Base-by-base conservation (phyloP, 2,888 invertebrate genomes). In the Drosophila picticornis region DNA sequence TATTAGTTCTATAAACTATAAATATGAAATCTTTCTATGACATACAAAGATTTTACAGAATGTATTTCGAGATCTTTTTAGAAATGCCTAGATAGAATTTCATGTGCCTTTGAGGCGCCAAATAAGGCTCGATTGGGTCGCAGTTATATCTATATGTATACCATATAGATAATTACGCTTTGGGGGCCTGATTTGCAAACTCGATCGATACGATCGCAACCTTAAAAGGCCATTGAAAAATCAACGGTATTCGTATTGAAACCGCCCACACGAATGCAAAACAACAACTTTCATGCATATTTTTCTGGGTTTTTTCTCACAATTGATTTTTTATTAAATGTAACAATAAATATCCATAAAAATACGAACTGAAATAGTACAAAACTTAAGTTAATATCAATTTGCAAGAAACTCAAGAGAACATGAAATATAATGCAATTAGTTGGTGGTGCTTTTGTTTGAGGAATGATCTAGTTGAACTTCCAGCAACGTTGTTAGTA, bases 261-360 rank as follows among this genome's bases (percentile, higher is more conserved):
- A 57, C 55, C 84, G 43, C 83, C 83, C 53, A 83, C 83, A 40
- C 61, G 27, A 29, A 48, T 27, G 36, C 62, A 48, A 29, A 51
- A 40, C 19, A 61, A 53, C 16, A 29, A 53, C 32, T 36, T 58
- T 58, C 22, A 25, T 48, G 19, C 6, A 48, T 10, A 43, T 9
- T 62, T 55, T 29, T 63, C 43, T 66, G 22, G n/a, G n/a, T 22
- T 51, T 43, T 57, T 46, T 72, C 32, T 65, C 34, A 64, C 50
- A 73, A 43, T 50, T 58, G 48, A n/a, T 57, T 69, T 72, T 70
- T 73, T 72, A 34, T 80, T 84, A 81, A 75, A 70, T 69, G 55
- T 84, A 84, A 64, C 57, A 84, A 87, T 84, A 84, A 84, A 84
- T 87, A 83, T 70, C 48, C 31, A 75, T 83, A 70, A 80, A 55